These are phyloP conservation scores for Nasonia oneida DNA, from an alignment of 2,888 invertebrate genomes.

Conservation along the genomic window DNA sequence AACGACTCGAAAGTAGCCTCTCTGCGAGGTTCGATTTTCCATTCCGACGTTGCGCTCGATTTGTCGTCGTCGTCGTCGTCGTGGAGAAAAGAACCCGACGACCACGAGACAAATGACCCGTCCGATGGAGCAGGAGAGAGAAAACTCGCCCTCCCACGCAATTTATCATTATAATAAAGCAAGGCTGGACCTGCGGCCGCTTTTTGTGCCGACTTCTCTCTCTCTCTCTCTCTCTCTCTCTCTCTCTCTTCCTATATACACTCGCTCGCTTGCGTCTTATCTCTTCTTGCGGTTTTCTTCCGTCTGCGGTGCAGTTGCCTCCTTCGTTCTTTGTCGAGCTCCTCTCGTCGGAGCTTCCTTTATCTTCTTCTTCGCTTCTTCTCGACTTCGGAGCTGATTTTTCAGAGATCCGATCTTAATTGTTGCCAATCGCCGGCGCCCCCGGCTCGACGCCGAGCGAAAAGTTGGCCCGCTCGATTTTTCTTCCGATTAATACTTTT, in stretches of 20 bases:
- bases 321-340: conserved; percentile 3
- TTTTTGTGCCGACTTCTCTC: not conserved
- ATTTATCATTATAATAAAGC: conserved; percentile 61
- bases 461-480: conserved; percentile 22
- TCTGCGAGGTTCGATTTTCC: conserved; percentile 54
- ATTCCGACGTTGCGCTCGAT: conserved; percentile 55
- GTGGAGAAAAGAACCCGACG: not conserved
- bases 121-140: conserved; percentile 25
- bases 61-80: conserved; percentile 37
- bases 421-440: conserved; percentile 29
- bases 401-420: conserved; percentile 47
- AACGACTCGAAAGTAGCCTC: conserved; percentile 27
- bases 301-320: not conserved
- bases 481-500: conserved; percentile 47
- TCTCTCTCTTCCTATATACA: no score
- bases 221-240: no score
- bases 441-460: not conserved
- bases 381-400: conserved; percentile 28
- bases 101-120: conserved; percentile 53
- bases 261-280: not conserved
- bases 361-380: not conserved
- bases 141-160: conserved; percentile 23
- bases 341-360: not conserved
- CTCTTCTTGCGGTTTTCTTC: not conserved
- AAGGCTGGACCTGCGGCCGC: not conserved